A percentile compares a stretch with the other conserved stretches of the same genome.
Evolutionary conservation across 2,113 vertebrate species (phyloP).

Genomic region (Hemicordylus capensis): DNA sequence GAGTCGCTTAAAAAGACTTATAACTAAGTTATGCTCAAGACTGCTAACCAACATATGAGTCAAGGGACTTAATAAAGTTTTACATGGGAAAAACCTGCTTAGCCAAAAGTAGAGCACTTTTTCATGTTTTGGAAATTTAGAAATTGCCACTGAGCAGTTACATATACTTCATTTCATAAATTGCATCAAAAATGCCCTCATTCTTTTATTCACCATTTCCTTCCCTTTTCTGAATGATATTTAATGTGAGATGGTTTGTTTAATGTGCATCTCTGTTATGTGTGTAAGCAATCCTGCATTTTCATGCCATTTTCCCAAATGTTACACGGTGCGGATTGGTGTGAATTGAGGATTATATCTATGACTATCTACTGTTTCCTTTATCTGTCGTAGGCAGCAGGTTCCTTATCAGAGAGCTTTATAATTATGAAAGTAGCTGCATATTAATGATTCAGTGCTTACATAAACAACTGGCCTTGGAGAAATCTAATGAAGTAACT

Average conservation of each 20-base stretch:
- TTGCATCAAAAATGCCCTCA: background rate
- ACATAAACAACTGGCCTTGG: slow-evolving; percentile 80
- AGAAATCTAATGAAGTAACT: slow-evolving; percentile 77
- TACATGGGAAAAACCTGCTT: background rate
- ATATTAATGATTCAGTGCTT: slow-evolving; percentile 77
- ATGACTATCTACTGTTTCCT: slow-evolving; percentile 68
- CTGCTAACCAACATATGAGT: background rate
- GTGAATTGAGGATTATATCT: slow-evolving; percentile 68
- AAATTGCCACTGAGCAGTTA: background rate
- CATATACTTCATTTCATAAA: background rate
- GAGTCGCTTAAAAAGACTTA: background rate
- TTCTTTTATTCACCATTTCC: slow-evolving; percentile 34
- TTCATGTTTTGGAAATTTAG: background rate
- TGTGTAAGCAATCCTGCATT: slow-evolving; percentile 55
- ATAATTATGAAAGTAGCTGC: slow-evolving; percentile 74
- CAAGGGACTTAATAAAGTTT: background rate
- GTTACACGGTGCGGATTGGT: background rate
- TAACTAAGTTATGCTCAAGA: background rate
- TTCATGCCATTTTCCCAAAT: slow-evolving; percentile 54
- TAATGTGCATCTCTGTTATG: slow-evolving; percentile 23
- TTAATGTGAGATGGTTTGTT: slow-evolving; percentile 37
- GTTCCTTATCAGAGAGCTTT: slow-evolving; percentile 77
- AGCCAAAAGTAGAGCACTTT: background rate
- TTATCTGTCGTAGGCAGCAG: slow-evolving; percentile 76
- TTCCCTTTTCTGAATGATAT: slow-evolving; percentile 19